Evolutionary conservation across 1,140 invertebrate genomes (phyloP).

Genomic region (Pentalonia nigronervosa): DNA sequence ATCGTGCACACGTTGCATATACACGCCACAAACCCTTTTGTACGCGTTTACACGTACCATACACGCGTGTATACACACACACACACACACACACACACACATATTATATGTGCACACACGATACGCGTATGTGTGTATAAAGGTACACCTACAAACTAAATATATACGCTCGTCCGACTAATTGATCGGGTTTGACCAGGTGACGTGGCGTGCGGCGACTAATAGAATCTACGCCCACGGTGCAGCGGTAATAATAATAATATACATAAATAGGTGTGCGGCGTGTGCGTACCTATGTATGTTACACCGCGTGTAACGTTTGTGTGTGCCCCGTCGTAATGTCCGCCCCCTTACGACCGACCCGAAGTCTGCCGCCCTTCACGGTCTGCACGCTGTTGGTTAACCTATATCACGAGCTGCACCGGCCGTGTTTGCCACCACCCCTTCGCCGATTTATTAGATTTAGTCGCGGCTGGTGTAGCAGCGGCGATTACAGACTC

Average conservation of each 20-base stretch:
- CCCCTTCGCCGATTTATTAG: not conserved
- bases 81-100: too few species aligned
- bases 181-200: constrained; percentile 57
- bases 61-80: too few species aligned
- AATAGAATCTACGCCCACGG: constrained; percentile 39
- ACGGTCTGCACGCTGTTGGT: not conserved
- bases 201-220: not conserved
- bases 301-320: not conserved
- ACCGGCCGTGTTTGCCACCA: not conserved
- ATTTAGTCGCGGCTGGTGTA: not conserved
- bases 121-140: not conserved
- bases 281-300: not conserved
- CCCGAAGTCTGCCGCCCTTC: not conserved
- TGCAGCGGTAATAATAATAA: not conserved
- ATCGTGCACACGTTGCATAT: not conserved
- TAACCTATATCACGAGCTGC: not conserved
- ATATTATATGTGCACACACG: not conserved
- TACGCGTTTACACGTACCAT: not conserved
- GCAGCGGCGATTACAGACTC: not conserved
- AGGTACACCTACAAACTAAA: too few species aligned
- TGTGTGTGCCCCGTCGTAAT: not conserved
- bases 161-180: not conserved
- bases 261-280: not conserved
- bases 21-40: not conserved
- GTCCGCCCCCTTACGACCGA: not conserved